phyloP scores from a whole-genome alignment of 2,797 vertebrate species.

The Pogoniulus pusillus region DNA sequence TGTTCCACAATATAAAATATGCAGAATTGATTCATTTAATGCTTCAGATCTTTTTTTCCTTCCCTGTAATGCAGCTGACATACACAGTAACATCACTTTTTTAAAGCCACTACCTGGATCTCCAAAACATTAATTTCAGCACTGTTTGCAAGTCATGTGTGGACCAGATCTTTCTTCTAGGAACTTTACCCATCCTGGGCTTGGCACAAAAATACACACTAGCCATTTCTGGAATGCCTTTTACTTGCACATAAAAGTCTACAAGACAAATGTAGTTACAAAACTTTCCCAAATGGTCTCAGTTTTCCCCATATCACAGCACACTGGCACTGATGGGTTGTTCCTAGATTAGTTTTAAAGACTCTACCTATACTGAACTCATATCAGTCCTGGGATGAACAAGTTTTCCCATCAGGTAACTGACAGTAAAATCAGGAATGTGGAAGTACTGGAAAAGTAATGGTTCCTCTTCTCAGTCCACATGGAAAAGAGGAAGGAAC shows the following conservation, averaged over 20 bases:
- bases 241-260: not conserved
- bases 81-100: not conserved
- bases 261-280: not conserved
- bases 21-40: not conserved
- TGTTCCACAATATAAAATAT: not conserved
- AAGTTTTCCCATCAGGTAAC: not conserved
- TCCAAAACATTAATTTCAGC: not conserved
- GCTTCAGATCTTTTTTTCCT: not conserved
- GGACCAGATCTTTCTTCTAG: not conserved
- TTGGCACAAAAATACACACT: not conserved
- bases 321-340: not conserved
- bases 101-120: not conserved
- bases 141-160: not conserved
- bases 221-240: not conserved
- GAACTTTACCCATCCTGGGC: not conserved
- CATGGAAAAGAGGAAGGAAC: not conserved
- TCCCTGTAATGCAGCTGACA: not conserved
- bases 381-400: not conserved
- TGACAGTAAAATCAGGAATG: not conserved
- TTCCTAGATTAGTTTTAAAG: not conserved
- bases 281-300: not conserved
- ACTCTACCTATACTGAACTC: not conserved
- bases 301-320: not conserved
- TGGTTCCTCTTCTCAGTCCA: not conserved
- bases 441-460: not conserved